phyloP scores from a whole-genome alignment of 2,797 vertebrate genomes.

The Helicolenus hilgendorfi region DNA sequence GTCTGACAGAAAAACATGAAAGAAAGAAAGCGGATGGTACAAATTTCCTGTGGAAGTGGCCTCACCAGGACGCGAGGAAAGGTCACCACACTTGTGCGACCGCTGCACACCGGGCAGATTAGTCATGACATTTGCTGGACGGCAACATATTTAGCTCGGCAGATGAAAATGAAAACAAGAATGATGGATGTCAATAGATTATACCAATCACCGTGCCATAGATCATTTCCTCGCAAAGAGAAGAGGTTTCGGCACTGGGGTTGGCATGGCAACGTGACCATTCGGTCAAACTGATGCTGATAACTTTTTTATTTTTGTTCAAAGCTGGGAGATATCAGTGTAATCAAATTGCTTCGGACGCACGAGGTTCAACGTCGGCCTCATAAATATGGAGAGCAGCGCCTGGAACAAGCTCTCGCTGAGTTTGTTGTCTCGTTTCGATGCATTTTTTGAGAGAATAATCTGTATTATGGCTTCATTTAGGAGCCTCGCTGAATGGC shows the following conservation, averaged over 20 bases:
- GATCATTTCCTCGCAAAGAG: conserved; percentile 32
- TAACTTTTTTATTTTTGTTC: not conserved
- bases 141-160: conserved; percentile 3
- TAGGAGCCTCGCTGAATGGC: too few species aligned
- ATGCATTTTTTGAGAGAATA: not conserved
- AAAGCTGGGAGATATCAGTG: not conserved
- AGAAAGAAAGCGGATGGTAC: not conserved
- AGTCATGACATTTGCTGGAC: conserved; percentile 24
- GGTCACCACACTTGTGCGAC: conserved; percentile 16
- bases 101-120: not conserved
- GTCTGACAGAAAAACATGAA: not conserved
- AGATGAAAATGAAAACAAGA: conserved; percentile 17
- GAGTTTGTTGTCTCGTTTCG: not conserved
- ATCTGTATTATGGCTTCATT: not conserved
- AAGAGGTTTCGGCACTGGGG: conserved; percentile 26
- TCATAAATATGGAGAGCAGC: not conserved
- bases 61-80: not conserved
- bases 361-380: not conserved
- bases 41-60: not conserved
- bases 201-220: conserved; percentile 19
- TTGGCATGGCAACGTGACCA: conserved; percentile 35
- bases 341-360: not conserved
- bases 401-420: not conserved
- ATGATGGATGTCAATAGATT: conserved; percentile 50
- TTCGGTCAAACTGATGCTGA: conserved; percentile 8